Base-by-base conservation (phyloP, 2,888 invertebrate genomes). In the Hirtodrosophila alboralis region DNA sequence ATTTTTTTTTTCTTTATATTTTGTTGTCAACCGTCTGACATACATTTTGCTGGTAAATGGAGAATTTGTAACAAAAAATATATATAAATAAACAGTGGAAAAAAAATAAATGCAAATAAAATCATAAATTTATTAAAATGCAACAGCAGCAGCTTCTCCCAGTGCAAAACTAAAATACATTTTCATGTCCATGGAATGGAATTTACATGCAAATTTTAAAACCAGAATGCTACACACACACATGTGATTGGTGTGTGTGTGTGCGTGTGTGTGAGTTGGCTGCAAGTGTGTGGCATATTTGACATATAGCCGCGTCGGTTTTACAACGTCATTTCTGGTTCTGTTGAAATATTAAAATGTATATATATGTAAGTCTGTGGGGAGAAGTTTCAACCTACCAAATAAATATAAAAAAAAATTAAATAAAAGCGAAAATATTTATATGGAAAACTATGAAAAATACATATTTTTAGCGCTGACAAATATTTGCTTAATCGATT, bases 321-420 rank as follows among this genome's bases (percentile, higher is more conserved):
- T 85, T 85, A 80, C 79, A 80, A 83, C 79, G 79, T 85, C 79
- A 80, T 85, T 80, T 85, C 79, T 85, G 79, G 84, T 85, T 85
- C 76, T 85, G 84, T 69, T 80, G 85, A 80, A 80, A 80, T 80
- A 80, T 80, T 80, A 80, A 80, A 80, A 79, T 85, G 83, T 58
- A 79, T 84, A 60, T 56, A 66, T 70, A 72, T 66, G 71, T 71
- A 71, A 61, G 66, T 49, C 65, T 59, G 47, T 27, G 59, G 34
- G 49, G 23, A 68, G 64, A 2, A 3, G 18, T 3, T 21, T 52
- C 18, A 16, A 47, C 30, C 33, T 44, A 14, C 21, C 34, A 53
- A 21, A 30, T 18, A 41, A 16, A 23, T 14, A n/a, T 10, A 21
- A 49, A 3, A 41, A 23, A 13, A 13, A 6, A 7, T 18, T 6